Evolutionary conservation across 2,888 invertebrate species (phyloP).

Genomic region (Diploptera punctata): DNA sequence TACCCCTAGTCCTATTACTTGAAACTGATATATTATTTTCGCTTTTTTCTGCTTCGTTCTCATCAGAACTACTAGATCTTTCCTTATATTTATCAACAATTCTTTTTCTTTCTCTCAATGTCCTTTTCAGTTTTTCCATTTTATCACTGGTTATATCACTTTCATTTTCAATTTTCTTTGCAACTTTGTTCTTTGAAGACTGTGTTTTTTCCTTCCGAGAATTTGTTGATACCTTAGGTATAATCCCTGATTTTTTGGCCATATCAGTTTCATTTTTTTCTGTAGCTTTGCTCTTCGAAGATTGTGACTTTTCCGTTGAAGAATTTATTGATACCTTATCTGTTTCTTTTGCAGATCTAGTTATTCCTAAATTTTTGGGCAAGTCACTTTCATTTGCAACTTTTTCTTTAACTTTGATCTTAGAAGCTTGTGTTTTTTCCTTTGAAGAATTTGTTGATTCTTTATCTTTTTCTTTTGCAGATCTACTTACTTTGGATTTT

Average conservation of each 20-base stretch:
- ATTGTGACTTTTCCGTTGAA: no score
- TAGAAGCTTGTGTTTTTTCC: slow-evolving; percentile 47
- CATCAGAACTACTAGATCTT: slow-evolving; percentile 12
- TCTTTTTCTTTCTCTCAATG: slow-evolving; percentile 5
- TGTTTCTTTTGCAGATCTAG: no score
- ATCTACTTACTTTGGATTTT: no score
- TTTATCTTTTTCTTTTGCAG: no score
- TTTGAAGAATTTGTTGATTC: slow-evolving; percentile 53
- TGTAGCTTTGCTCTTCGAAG: slow-evolving; percentile 7
- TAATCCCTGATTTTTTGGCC: no score
- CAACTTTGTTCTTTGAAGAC: slow-evolving; percentile 47
- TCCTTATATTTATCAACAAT: slow-evolving; percentile 18
- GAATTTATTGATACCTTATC: no score
- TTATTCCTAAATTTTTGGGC: no score
- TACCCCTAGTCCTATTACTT: background rate
- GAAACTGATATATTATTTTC: no score
- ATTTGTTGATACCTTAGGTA: no score
- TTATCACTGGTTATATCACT: slow-evolving; percentile 4
- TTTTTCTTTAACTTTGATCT: slow-evolving; percentile 42
- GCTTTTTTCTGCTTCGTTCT: slow-evolving; percentile 7
- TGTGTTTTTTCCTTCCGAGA: slow-evolving; percentile 28
- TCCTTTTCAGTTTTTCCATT: background rate
- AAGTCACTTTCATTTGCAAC: no score
- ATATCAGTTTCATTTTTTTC: slow-evolving; percentile 49
- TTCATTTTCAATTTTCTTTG: background rate